Base-by-base conservation (phyloP, 2,113 vertebrate genomes). In the Blennius ocellaris region DNA sequence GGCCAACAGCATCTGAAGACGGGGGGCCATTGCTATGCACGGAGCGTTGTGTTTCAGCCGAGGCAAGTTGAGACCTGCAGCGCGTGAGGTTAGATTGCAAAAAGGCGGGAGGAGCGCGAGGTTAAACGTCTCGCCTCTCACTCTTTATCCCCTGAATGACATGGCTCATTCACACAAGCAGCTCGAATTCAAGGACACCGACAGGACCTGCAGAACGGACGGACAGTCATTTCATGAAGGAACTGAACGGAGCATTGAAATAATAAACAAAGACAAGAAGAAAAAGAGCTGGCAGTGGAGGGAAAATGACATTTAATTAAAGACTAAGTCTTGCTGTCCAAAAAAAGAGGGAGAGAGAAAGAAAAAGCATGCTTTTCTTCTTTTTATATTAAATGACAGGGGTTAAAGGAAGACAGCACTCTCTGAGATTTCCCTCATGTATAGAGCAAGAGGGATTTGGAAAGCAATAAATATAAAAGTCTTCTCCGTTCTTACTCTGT, bases 11-110 rank as follows among this genome's bases (percentile, higher is more conserved):
- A 84, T 88, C 79, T 87, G 77, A 91, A 85, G 76, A 83, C 64
- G 10, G 61, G 82, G 82, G 82, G 77, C 63, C 83, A 89, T 92
- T 91, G 85, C 79, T 90, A 92, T 93, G 90, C 92, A 86, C 65
- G 16, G 61, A 56, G 83, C 57, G 68, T 92, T 80, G 62, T 87
- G 63, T 87, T 83, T 87, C 88, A 88, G 82, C 79, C 86, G 73
- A 82, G 87, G 87, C 83, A 82, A 85, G 91, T 81, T 77, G 81
- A 91, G 89, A 90, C 81, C 86, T 80, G 68, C 80, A 78, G 90
- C 68, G 63, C 47, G 58, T 74, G 81, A 86, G 86, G 90, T 91
- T 81, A 91, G 88, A 91, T 71, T 90, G 83, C 84, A 87, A 83
- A 89, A 91, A 84, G 79, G 72, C 79, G 14, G 68, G 79, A 79